Percentiles rank a stretch among this genome's conserved stretches.
Conservation (phyloP, 2,888 invertebrate species). For the Pedicia rivosa region DNA sequence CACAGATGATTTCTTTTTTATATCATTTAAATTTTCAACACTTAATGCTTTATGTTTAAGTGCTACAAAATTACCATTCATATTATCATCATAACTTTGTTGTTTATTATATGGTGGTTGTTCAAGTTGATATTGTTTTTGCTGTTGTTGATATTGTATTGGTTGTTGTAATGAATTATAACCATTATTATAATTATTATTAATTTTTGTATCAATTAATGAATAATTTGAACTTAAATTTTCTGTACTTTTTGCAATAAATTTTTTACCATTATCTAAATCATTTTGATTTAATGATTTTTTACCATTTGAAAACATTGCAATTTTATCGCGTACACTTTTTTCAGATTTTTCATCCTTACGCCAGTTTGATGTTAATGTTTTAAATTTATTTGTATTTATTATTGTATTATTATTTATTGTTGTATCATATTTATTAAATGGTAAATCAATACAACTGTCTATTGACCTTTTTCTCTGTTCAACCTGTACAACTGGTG, state of each 20-base stretch:
- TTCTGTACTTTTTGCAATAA: constrained; percentile 23
- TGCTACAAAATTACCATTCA: constrained; percentile 19
- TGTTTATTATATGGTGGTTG: neutral
- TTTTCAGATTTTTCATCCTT: constrained; percentile 66
- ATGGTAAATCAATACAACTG: neutral
- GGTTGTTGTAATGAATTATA: neutral
- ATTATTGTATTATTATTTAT: neutral
- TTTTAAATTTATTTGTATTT: neutral
- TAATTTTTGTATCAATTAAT: constrained; percentile 2
- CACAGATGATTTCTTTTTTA: constrained; percentile 16
- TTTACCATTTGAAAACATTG: constrained; percentile 58
- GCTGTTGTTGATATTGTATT: neutral
- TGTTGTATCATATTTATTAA: constrained; percentile 1
- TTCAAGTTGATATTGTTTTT: neutral
- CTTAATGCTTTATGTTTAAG: constrained; percentile 30
- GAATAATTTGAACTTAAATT: constrained; percentile 25
- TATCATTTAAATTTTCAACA: constrained; percentile 35
- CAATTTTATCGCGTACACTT: constrained; percentile 73
- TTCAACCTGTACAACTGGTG: neutral
- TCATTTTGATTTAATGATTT: constrained; percentile 22
- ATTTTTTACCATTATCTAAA: too few relatives aligned
- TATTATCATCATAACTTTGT: too few relatives aligned
- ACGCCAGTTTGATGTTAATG: constrained; percentile 28
- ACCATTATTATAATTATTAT: neutral
- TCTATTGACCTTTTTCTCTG: neutral